A percentile compares a stretch with the other conserved stretches of the same genome.
These are phyloP conservation scores for Coregonus ussuriensis DNA, from an alignment of 2,797 vertebrate genomes.

Conservation along the genomic window DNA sequence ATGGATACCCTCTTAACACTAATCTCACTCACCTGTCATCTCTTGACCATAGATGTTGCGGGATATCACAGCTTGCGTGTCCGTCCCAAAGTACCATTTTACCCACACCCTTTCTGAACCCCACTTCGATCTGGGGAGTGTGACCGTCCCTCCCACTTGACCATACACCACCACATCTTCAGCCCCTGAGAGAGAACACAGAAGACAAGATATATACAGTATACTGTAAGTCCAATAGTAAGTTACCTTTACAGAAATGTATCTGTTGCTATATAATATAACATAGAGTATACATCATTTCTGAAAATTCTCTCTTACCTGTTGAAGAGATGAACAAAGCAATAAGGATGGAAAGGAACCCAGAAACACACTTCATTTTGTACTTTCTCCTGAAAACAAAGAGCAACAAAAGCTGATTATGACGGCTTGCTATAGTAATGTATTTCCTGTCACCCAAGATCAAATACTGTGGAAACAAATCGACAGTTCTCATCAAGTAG, in stretches of 20 bases:
- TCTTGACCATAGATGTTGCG: not conserved
- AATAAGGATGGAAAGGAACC: constrained; percentile 24
- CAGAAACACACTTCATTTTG: constrained; percentile 43
- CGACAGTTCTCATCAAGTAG: no score
- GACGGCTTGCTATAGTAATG: not conserved
- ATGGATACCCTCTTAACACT: not conserved
- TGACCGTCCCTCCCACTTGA: constrained; percentile 22
- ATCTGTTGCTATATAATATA: not conserved
- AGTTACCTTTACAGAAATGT: not conserved
- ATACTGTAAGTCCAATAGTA: no score
- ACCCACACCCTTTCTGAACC: fast-evolving
- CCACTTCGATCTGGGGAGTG: fast-evolving
- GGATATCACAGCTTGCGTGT: fast-evolving
- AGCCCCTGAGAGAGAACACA: constrained; percentile 33
- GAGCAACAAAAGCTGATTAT: not conserved
- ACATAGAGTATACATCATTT: not conserved
- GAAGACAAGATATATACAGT: no score
- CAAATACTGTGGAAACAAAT: no score
- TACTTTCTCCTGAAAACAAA: constrained; percentile 31
- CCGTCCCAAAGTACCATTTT: constrained; percentile 39
- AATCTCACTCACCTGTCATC: not conserved
- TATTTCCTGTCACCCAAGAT: not conserved
- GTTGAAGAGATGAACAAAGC: not conserved
- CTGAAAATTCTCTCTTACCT: constrained; percentile 28
- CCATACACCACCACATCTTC: constrained; percentile 31